Evolutionary conservation across 2,797 vertebrate genomes (phyloP), one percentile per base, ranked within the genome.

Genomic region (Sarcoramphus papa): DNA sequence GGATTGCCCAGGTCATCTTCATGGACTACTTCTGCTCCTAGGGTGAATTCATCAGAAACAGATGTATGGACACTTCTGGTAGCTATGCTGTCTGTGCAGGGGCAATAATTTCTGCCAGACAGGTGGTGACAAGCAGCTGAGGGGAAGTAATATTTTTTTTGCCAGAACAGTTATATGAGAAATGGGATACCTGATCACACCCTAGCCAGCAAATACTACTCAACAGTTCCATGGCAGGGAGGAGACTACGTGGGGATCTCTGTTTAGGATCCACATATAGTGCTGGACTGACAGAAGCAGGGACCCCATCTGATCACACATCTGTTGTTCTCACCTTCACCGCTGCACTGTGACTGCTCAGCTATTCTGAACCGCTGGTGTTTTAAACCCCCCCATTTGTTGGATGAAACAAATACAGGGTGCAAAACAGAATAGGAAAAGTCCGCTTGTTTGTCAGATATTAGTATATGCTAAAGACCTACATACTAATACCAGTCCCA

Each of bases 261-360:
- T 27, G 17, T 28, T 74, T 45, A 35, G 47, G 27, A 80, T 24
- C 15, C 53, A 51, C 23, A 6, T 35, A 20, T 3, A n/a, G 15
- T 17, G 27, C 45, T 40, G 59, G 43, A 41, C 63, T 48, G 60
- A 41, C 23, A 43, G 50, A 63, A 77, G 60, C 23, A 47, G n/a
- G 37, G 54, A 68, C 14, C 17, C 20, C 41, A 56, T 21, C 48
- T 67, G 27, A n/a, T 27, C 78, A 76, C 22, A 20, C 15, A 70
- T 21, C 48, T 74, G 27, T 12, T 64, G 37, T 45, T 65, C 47
- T 59, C 72, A 51, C 17, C 48, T 65, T 35, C 33, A 33, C 10
- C 0, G 1, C 31, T 43, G 31, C 47, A 30, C 51, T 35, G 35
- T 11, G 33, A 77, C 12, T 0, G 0, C 33, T 45, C 48, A 59